Conservation (phyloP, 2,113 vertebrate species). For the Engraulis encrasicolus region DNA sequence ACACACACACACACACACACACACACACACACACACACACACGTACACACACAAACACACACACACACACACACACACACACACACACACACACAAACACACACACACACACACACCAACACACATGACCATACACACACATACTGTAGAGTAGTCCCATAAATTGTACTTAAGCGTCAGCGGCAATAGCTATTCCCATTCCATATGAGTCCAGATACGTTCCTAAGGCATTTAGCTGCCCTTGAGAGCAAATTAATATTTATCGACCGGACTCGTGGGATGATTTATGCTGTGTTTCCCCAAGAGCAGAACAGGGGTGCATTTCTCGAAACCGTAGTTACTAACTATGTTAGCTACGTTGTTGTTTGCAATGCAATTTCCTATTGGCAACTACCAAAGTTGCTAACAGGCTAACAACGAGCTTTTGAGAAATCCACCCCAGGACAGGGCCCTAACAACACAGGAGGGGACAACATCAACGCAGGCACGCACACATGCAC, state of each 20-base stretch:
- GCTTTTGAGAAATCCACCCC: too few relatives aligned
- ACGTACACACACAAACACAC: not conserved
- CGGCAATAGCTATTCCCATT: constrained; percentile 37
- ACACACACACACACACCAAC: not conserved
- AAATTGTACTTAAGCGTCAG: constrained; percentile 47
- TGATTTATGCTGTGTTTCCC: constrained; percentile 55
- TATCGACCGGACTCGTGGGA: constrained; percentile 41
- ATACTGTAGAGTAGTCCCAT: constrained; percentile 32
- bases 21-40: not conserved
- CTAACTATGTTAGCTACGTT: too few relatives aligned
- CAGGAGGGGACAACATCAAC: not conserved
- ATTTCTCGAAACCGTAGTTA: too few relatives aligned
- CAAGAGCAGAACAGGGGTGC: too few relatives aligned
- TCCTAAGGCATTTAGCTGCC: constrained; percentile 51
- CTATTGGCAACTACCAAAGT: too few relatives aligned
- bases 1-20: not conserved
- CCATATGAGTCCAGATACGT: constrained; percentile 27
- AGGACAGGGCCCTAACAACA: constrained; percentile 40
- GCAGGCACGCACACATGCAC: too few relatives aligned
- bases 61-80: not conserved
- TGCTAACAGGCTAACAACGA: too few relatives aligned
- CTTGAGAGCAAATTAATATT: constrained; percentile 56
- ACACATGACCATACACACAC: not conserved
- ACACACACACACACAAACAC: not conserved
- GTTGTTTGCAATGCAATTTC: too few relatives aligned